A percentile compares a stretch with the other conserved stretches of the same genome.
These are phyloP conservation scores for Eilema sororculum DNA, from an alignment of 2,888 invertebrate genomes.

Conservation along the genomic window DNA sequence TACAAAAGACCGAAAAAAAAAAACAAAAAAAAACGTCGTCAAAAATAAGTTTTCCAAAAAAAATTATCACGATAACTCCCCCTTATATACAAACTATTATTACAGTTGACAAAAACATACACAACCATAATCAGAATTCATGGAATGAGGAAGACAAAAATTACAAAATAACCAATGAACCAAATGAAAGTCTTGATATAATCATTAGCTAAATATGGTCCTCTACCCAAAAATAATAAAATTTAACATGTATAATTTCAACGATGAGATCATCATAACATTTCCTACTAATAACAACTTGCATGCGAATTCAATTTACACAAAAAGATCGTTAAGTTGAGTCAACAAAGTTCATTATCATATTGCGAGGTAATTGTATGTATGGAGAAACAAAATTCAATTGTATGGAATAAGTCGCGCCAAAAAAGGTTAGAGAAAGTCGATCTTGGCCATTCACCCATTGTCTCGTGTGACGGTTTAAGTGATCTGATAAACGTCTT, in stretches of 20 bases:
- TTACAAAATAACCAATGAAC: not conserved
- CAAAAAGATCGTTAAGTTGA: conserved; percentile 22
- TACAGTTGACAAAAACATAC: too few species aligned
- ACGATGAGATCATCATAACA: conserved; percentile 6
- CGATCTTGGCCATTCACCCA: conserved; percentile 17
- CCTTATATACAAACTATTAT: too few species aligned
- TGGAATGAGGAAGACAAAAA: not conserved
- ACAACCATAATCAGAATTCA: not conserved
- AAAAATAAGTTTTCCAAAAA: too few species aligned
- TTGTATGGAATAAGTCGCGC: conserved; percentile 39
- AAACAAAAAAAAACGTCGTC: too few species aligned
- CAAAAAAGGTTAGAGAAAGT: conserved; percentile 43
- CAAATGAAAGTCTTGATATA: not conserved
- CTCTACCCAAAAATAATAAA: not conserved
- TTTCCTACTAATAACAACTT: conserved; percentile 12
- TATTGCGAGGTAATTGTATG: conserved; percentile 17
- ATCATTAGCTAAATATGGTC: not conserved
- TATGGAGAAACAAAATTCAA: conserved; percentile 15
- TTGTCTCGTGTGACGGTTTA: not conserved
- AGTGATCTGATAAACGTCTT: not conserved
- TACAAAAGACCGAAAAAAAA: too few species aligned
- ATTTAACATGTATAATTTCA: not conserved
- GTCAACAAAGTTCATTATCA: conserved; percentile 32
- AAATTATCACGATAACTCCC: too few species aligned
- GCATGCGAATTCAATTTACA: conserved; percentile 13